phyloP scores from a whole-genome alignment of 2,797 vertebrate genomes.

The Tenualosa ilisha region DNA sequence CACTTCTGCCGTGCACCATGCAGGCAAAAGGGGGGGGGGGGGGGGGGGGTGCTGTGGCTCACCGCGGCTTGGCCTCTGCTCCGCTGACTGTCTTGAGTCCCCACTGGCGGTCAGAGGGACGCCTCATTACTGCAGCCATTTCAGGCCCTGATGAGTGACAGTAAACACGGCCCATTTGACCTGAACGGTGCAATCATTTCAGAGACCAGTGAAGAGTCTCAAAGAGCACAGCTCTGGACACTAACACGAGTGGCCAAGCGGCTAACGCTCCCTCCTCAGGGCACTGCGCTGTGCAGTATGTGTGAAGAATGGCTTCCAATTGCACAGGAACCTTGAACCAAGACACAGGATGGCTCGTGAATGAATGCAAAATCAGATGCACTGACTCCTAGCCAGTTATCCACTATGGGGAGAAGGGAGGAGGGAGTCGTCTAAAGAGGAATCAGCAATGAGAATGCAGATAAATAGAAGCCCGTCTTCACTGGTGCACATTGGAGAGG shows the following conservation, averaged over 20 bases:
- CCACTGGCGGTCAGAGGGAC: not conserved
- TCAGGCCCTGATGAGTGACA: slow-evolving; percentile 38
- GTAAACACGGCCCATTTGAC: slow-evolving; percentile 39
- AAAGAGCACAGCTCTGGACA: not conserved
- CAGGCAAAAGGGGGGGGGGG: not conserved
- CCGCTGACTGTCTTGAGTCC: not conserved
- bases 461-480: not conserved
- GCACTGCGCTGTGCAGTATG: not conserved
- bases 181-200: slow-evolving; percentile 4
- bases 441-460: slow-evolving; percentile 11
- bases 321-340: not conserved
- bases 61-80: not conserved
- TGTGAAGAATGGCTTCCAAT: not conserved
- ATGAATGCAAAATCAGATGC: not conserved
- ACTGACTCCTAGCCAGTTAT: not conserved
- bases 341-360: not conserved
- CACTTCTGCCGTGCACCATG: not conserved
- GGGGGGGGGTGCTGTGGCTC: not conserved
- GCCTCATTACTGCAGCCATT: slow-evolving; percentile 29
- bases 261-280: not conserved
- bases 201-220: not conserved
- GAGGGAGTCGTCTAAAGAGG: not conserved
- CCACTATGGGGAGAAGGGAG: not conserved
- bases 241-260: not conserved
- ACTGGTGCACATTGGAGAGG: not conserved